Conservation (phyloP, 92 coral and sea anemone genomes). For the Parazoanthus swiftii region DNA sequence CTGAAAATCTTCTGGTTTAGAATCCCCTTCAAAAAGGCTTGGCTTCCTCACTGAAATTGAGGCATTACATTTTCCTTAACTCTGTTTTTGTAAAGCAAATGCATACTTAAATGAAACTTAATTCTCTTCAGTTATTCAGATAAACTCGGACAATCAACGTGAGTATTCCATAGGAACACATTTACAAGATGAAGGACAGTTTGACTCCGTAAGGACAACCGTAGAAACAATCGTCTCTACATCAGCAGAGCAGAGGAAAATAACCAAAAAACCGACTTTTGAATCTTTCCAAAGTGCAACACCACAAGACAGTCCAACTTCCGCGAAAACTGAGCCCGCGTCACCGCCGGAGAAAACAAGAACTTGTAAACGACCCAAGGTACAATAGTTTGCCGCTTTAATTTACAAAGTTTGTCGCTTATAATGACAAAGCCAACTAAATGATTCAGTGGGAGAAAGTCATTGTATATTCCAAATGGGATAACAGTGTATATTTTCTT, state of each 20-base stretch:
- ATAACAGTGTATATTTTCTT: neutral
- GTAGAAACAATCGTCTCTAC: neutral
- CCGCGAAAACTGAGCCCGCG: neutral
- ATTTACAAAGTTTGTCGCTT: no score
- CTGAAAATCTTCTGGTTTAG: no score
- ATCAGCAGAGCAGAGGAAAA: neutral
- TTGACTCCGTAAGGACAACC: neutral
- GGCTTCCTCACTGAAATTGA: no score
- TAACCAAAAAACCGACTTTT: neutral
- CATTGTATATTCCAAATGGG: neutral
- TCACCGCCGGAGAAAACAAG: neutral
- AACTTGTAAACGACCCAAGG: neutral
- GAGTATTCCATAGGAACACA: neutral
- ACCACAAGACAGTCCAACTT: neutral
- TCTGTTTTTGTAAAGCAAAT: no score
- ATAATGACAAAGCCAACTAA: neutral
- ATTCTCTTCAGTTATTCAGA: constrained; percentile 5
- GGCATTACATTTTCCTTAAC: no score
- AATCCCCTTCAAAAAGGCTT: no score
- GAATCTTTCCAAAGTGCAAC: neutral
- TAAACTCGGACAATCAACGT: neutral
- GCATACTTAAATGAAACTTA: neutral
- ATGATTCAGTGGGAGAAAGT: neutral
- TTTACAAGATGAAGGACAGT: neutral
- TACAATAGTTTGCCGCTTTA: neutral